Conservation (phyloP, 2,888 invertebrate species). For the Alloplasta piceator region DNA sequence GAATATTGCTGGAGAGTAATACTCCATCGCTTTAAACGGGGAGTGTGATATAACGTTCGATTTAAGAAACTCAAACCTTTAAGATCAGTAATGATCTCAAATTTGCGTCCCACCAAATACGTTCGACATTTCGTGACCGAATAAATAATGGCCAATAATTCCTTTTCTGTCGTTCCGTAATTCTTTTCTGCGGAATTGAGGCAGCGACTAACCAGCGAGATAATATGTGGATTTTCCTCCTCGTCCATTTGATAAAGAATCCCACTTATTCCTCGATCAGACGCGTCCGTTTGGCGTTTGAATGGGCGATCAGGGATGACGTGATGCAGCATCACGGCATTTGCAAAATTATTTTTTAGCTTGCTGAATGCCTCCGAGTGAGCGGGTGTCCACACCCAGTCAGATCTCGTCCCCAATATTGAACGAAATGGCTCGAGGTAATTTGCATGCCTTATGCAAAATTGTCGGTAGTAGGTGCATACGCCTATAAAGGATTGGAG, state of each 20-base stretch:
- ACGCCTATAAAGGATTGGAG: conserved; percentile 63
- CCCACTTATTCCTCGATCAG: conserved; percentile 62
- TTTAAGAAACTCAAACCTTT: conserved; percentile 69
- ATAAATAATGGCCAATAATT: conserved; percentile 53
- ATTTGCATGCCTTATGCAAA: conserved; percentile 23
- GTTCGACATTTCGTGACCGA: conserved; percentile 54
- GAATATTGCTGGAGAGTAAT: conserved; percentile 69
- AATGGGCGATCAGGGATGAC: conserved; percentile 30
- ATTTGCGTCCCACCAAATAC: conserved; percentile 65
- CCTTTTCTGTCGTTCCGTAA: conserved; percentile 51
- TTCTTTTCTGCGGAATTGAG: conserved; percentile 51
- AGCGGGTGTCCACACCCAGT: conserved; percentile 55
- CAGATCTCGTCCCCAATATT: conserved; percentile 36
- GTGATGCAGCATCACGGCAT: conserved; percentile 48
- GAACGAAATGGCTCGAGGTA: conserved; percentile 47
- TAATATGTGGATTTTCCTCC: background rate
- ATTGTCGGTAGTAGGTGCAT: conserved; percentile 53
- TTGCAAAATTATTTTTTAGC: conserved; percentile 55
- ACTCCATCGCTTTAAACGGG: conserved; percentile 70
- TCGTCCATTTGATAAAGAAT: conserved; percentile 57
- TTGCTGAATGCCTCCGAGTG: conserved; percentile 52
- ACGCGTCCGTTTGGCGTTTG: conserved; percentile 57
- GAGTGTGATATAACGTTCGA: conserved; percentile 66
- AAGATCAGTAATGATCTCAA: conserved; percentile 72
- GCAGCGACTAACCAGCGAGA: conserved; percentile 36